Conservation (phyloP, 2,113 vertebrate genomes). For the Leucoraja erinaceus region DNA sequence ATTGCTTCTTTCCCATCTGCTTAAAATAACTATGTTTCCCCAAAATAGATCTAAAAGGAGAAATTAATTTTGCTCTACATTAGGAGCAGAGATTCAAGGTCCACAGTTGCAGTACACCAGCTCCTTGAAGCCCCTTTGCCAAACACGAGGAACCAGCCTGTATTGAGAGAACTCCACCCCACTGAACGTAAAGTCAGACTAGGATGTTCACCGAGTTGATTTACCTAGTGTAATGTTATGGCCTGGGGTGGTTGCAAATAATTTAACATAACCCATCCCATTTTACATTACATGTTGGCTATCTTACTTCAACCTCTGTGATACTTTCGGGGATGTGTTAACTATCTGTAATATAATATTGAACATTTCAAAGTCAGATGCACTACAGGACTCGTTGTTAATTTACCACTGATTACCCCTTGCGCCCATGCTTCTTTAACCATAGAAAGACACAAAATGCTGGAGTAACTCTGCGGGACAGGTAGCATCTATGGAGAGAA, state of each 20-base stretch:
- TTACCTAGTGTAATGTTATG: not conserved
- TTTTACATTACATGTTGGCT: not conserved
- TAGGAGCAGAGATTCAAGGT: not conserved
- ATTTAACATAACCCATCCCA: not conserved
- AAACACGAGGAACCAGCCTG: not conserved
- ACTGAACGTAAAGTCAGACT: not conserved
- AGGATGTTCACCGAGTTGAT: not conserved
- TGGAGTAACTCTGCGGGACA: too few species aligned
- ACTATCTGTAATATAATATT: too few species aligned
- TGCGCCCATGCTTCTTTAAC: not conserved
- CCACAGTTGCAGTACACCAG: not conserved
- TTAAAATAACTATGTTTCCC: not conserved
- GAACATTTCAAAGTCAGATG: too few species aligned
- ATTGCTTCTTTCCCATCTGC: not conserved
- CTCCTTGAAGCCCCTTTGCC: too few species aligned
- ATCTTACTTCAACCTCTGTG: not conserved
- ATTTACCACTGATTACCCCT: too few species aligned
- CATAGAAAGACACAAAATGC: too few species aligned
- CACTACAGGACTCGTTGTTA: too few species aligned
- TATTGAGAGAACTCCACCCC: not conserved
- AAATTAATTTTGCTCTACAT: not conserved
- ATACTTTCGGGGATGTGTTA: too few species aligned
- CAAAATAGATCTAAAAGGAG: not conserved
- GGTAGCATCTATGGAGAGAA: too few species aligned
- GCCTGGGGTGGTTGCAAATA: too few species aligned